Evolutionary conservation across 2,888 invertebrate genomes (phyloP).

Genomic region (Drosophila bunnanda): DNA sequence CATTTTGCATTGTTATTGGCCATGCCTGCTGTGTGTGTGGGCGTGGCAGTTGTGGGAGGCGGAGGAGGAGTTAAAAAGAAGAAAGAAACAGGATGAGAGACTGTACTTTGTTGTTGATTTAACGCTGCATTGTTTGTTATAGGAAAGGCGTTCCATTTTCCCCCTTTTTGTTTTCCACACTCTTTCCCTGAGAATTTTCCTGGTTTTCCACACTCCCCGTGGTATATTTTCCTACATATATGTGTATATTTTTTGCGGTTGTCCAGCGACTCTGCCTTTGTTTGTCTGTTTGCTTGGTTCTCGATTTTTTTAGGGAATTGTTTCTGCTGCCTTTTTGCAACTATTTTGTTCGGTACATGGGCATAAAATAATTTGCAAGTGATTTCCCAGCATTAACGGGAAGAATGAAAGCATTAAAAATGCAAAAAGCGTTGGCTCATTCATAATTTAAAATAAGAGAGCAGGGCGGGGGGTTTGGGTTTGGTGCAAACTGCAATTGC

Average conservation of each 20-base stretch:
- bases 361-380: slow-evolving; percentile 62
- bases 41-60: slow-evolving; percentile 19
- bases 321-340: slow-evolving; percentile 29
- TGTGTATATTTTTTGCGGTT: slow-evolving; percentile 19
- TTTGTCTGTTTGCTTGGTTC: slow-evolving; percentile 40
- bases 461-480: slow-evolving; percentile 11
- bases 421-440: slow-evolving; percentile 63
- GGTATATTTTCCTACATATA: slow-evolving; percentile 4
- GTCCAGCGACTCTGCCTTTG: slow-evolving; percentile 43
- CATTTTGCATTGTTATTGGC: slow-evolving; percentile 77
- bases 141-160: slow-evolving; percentile 7
- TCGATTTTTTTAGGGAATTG: slow-evolving; percentile 15
- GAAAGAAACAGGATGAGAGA: slow-evolving; percentile 15
- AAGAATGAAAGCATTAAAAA: slow-evolving; percentile 64
- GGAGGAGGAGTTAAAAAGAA: slow-evolving; percentile 18
- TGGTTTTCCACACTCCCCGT: neutral
- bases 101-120: slow-evolving; percentile 57
- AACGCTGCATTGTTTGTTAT: slow-evolving; percentile 51
- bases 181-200: neutral
- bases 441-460: slow-evolving; percentile 49
- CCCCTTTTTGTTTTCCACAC: too few relatives aligned
- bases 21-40: slow-evolving; percentile 32
- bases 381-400: slow-evolving; percentile 60
- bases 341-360: slow-evolving; percentile 46
- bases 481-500: slow-evolving; percentile 52